Conservation (phyloP, 2,113 vertebrate genomes). For the Sylvietta virens region DNA sequence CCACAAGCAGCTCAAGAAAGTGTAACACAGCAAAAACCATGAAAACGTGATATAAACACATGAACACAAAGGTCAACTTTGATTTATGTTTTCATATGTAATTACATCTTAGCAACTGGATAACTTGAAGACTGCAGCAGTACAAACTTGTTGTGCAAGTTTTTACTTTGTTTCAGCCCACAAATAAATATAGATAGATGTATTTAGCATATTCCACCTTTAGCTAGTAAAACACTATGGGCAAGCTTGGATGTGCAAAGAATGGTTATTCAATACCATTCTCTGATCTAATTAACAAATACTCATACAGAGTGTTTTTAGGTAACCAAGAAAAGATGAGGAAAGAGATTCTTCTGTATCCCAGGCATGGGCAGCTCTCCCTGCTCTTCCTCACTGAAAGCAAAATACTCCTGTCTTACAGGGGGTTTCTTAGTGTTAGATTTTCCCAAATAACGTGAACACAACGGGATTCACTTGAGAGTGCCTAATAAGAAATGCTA, state of each 20-base stretch:
- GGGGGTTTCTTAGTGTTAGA: not conserved
- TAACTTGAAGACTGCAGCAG: not conserved
- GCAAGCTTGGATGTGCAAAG: not conserved
- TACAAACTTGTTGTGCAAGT: not conserved
- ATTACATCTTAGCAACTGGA: not conserved
- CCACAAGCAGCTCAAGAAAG: constrained; percentile 18
- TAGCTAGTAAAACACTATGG: not conserved
- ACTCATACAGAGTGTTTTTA: not conserved
- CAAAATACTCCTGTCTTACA: not conserved
- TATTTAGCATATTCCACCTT: not conserved
- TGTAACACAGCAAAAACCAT: not conserved
- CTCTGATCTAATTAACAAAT: not conserved
- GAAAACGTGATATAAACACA: not conserved
- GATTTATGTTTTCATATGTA: not conserved
- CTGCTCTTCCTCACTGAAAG: not conserved
- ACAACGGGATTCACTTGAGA: not conserved
- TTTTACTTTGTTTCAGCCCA: not conserved
- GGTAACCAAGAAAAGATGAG: not conserved
- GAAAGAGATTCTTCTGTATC: not conserved
- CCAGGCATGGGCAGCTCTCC: not conserved
- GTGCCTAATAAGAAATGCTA: not conserved
- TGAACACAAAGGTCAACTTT: not conserved
- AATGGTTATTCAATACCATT: not conserved
- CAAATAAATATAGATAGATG: not conserved
- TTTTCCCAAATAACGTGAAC: not conserved